Percentiles rank a stretch among this genome's conserved stretches.
Conservation (phyloP, 2,113 vertebrate genomes). For the Chamaetylas fuelleborni region DNA sequence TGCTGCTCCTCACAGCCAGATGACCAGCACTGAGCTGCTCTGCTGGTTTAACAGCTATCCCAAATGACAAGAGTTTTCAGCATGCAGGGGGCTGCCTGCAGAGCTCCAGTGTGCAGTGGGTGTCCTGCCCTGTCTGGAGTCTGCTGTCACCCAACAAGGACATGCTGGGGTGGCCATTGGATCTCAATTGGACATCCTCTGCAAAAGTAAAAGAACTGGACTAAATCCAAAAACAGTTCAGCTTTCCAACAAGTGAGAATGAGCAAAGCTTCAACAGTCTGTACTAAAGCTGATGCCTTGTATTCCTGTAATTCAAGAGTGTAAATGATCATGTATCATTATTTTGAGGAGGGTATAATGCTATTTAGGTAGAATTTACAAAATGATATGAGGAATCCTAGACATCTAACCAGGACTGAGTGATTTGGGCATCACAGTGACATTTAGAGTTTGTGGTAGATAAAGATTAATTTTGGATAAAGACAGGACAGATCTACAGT, state of each 20-base stretch:
- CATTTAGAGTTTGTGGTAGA: neutral
- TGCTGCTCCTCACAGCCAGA: neutral
- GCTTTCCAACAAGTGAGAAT: neutral
- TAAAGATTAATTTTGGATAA: neutral
- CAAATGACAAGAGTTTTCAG: neutral
- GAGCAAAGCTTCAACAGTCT: neutral
- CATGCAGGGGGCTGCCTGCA: neutral
- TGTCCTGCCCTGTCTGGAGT: fast-evolving
- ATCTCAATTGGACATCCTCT: fast-evolving
- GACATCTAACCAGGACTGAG: neutral
- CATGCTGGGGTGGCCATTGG: fast-evolving
- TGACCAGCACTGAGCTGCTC: neutral
- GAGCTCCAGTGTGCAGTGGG: fast-evolving
- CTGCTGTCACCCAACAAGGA: neutral
- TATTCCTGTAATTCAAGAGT: neutral
- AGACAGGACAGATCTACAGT: neutral
- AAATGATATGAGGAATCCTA: neutral
- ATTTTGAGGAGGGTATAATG: neutral
- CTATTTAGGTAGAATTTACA: neutral
- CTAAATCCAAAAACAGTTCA: neutral
- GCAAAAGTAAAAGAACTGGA: neutral
- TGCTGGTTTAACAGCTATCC: neutral
- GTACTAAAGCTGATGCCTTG: neutral
- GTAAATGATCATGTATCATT: neutral
- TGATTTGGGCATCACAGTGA: neutral